Evolutionary conservation across 2,797 vertebrate species (phyloP), one percentile per base, ranked within the genome.

Genomic region (Petrocephalus sullivani): DNA sequence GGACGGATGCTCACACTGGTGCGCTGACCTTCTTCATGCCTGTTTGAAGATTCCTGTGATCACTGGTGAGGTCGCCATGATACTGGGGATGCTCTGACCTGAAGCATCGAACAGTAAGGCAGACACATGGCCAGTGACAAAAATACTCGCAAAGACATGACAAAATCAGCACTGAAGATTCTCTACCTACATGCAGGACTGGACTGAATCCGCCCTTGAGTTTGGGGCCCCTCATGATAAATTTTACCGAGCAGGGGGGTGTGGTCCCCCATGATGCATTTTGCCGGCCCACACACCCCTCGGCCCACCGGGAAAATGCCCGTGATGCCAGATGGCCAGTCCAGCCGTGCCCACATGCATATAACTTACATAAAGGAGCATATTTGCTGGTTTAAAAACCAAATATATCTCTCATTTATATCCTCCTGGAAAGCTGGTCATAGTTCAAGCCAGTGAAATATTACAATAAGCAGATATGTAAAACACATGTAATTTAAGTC

Each of bases 351-450:
- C 64, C 33, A 67, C 28, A 67, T 67, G 64, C 71, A 1, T 78
- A 8, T 78, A 78, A 78, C 71, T 78, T 78, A 41, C 71, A 78
- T 37, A 78, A 78, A 75, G 67, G 28, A 75, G 41, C 14, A 78
- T 78, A 46, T 78, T 37, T 37, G 33, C 71, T 78, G 37, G 5
- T 46, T 78, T 78, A 41, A 78, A 78, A 78, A 78, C 16, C 37
- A 78, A 78, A 78, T 46, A 78, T 78, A 46, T 78, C 71, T 78
- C 71, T 78, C 71, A n/a, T 78, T 46, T 78, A 33, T n/a, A 37
- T 78, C 4, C 16, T 46, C 4, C 71, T n/a, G 37, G 71, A 78
- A 46, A 46, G 16, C 71, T 78, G 71, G 37, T 78, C 37, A 78
- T 78, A 78, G 16, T 37, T 78, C 71, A 78, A 46, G 16, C 37